Conservation (phyloP, 2,797 vertebrate species). For the Tapirus indicus region DNA sequence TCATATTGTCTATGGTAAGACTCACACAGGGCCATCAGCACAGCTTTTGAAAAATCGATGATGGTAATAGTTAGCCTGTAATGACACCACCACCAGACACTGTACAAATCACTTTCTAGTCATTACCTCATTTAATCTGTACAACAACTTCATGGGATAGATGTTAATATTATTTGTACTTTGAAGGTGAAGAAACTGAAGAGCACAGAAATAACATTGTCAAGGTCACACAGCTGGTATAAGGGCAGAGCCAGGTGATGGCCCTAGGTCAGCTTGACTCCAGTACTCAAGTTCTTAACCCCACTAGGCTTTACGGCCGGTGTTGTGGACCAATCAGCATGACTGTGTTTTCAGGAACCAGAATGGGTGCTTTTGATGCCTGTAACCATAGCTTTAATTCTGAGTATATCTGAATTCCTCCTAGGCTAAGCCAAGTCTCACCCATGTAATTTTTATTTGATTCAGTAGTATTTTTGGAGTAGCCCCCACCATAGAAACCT, state of each 20-base stretch:
- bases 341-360: neutral
- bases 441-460: neutral
- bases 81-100: neutral
- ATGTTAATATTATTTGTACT: neutral
- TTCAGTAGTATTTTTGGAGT: neutral
- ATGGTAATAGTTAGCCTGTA: neutral
- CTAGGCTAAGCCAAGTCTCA: neutral
- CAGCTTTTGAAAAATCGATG: neutral
- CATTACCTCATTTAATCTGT: neutral
- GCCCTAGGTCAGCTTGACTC: neutral
- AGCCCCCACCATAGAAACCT: neutral
- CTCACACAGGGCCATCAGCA: neutral
- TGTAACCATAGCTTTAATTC: neutral
- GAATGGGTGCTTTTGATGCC: neutral
- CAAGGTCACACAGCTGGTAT: neutral
- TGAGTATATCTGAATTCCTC: neutral
- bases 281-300: neutral
- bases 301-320: neutral
- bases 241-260: neutral
- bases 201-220: no score
- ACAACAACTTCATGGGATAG: neutral
- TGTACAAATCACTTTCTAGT: neutral
- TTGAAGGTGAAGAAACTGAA: neutral
- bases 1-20: neutral
- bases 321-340: neutral